Conservation (phyloP, 1,140 invertebrate species). For the Drosophila melanogaster region DNA sequence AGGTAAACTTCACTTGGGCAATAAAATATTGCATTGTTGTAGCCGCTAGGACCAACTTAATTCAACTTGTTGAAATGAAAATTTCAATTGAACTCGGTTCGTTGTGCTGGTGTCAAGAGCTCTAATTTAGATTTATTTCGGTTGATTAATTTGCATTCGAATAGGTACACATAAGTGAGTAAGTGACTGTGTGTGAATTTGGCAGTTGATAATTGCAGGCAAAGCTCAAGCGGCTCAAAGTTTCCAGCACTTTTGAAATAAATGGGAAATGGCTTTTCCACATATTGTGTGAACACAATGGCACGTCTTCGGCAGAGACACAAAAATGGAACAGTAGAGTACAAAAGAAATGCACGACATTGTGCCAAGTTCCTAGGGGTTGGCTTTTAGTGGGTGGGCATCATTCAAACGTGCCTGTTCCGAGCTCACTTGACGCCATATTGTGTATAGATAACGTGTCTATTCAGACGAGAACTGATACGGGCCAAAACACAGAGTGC, state of each 20-base stretch:
- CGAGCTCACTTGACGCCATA: conserved; percentile 70
- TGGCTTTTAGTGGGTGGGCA: conserved; percentile 15
- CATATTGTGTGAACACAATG: conserved; percentile 69
- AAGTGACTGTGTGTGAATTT: conserved; percentile 27
- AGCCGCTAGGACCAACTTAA: conserved; percentile 38
- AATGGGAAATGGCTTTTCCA: conserved; percentile 25
- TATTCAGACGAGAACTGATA: conserved; percentile 80
- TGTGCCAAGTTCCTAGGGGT: conserved; percentile 15
- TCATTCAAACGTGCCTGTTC: conserved; percentile 49
- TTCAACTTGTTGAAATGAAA: conserved; percentile 55
- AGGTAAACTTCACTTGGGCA: conserved; percentile 37
- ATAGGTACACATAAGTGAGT: conserved; percentile 1
- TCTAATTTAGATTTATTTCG: conserved; percentile 68
- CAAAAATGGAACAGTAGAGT: conserved; percentile 16
- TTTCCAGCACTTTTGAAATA: conserved; percentile 16
- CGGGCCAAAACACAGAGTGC: conserved; percentile 62
- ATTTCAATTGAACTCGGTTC: conserved; percentile 68
- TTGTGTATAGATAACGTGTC: conserved; percentile 80
- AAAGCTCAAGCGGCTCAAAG: conserved; percentile 53
- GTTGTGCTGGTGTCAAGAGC: conserved; percentile 62
- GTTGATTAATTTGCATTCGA: conserved; percentile 65
- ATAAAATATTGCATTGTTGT: conserved; percentile 57
- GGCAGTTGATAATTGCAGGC: conserved; percentile 67
- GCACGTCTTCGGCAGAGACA: conserved; percentile 31
- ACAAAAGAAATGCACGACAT: conserved; percentile 66